Base-by-base conservation (phyloP, 2,797 vertebrate genomes). In the Cirrhinus mrigala region DNA sequence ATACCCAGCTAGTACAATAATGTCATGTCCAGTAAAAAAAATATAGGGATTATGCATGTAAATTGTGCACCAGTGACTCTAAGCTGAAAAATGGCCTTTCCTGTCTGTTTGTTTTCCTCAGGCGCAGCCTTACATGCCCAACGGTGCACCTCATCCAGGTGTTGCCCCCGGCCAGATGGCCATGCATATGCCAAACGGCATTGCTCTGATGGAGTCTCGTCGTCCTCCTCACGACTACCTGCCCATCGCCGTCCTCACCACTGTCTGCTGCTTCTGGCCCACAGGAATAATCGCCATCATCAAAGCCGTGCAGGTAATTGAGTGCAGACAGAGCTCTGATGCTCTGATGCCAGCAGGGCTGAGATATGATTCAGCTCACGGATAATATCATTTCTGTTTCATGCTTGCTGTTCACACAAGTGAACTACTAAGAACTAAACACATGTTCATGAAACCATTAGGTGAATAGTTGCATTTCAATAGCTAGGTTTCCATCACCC, bases 231-330 rank as follows among this genome's bases (percentile, higher is more conserved):
- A 98, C 22, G 97, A 98, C 94, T 98, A 98, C 93, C 95, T 98
- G 92, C 97, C 97, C 92, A 98, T 98, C 20, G 97, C 97, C 0
- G 97, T 98, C 89, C 95, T 98, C 92, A 98, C 97, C 91, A 98
- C 97, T 29, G 96, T 98, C 90, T 98, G 97, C 94, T 98, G 97
- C 93, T 98, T 98, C 94, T 98, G 97, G 97, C 97, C 97, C 0
- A 98, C 97, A 0, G 97, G 97, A 90, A 97, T 98, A 94, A 97
- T 98, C 54, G 97, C 97, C 18, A 98, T 98, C 92, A 96, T 98
- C 94, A 98, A 98, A 93, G 97, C 97, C 0, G 96, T 98, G 91
- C 97, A 98, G 97, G 97, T 98, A 71, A 89, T 91, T 83, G 20
- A 16, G 58, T 40, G 14, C 18, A 9, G 40, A n/a, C 58, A 64